phyloP scores from a whole-genome alignment of 2,113 vertebrate genomes.

The Bolborhynchus lineola region DNA sequence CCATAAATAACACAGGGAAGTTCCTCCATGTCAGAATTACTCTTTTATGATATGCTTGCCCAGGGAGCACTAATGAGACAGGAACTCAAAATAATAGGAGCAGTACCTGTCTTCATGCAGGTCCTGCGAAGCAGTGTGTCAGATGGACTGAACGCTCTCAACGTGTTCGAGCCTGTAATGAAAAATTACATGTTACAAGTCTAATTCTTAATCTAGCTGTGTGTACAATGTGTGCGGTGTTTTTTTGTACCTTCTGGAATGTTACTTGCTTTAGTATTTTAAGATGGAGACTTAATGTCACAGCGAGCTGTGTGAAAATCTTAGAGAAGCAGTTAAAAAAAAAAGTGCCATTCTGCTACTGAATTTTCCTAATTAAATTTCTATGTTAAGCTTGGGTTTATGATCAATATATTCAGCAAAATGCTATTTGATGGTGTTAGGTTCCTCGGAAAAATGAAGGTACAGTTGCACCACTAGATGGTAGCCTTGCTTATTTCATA shows the following conservation, averaged over 20 bases:
- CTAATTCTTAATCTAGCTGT: not conserved
- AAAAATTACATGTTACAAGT: not conserved
- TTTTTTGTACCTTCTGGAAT: not conserved
- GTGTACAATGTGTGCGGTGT: not conserved
- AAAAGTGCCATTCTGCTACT: not conserved
- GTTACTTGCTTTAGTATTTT: not conserved
- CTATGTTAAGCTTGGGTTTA: not conserved
- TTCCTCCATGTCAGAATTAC: not conserved
- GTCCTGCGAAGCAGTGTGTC: not conserved
- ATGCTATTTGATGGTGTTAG: not conserved
- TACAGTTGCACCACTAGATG: conserved; percentile 41
- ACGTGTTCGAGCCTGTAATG: not conserved
- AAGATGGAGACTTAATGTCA: not conserved
- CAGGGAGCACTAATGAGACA: not conserved
- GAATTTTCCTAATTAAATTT: not conserved
- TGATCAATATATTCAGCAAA: not conserved
- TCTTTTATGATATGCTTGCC: not conserved
- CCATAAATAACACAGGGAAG: not conserved
- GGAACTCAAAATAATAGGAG: not conserved
- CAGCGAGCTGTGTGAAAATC: not conserved
- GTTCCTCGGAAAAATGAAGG: not conserved
- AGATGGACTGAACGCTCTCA: not conserved
- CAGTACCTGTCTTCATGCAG: accelerated
- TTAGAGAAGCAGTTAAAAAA: not conserved
- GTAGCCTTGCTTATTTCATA: conserved; percentile 30